Evolutionary conservation across 2,888 invertebrate genomes (phyloP).

Genomic region (Calephelis perditalis): DNA sequence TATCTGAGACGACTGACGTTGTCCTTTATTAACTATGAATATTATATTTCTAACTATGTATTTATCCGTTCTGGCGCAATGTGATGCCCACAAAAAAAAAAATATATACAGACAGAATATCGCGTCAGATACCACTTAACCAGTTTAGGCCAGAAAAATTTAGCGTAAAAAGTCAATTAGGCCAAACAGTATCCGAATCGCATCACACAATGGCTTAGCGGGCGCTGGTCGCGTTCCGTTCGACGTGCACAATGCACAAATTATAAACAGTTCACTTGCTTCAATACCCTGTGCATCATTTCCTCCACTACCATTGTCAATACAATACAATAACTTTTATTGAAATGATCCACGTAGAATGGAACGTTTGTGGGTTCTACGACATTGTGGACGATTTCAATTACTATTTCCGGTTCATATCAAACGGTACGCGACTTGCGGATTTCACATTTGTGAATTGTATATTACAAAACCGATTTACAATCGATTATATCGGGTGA

Average conservation of each 20-base stretch:
- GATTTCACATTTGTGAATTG: constrained; percentile 42
- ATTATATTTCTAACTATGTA: too few species aligned
- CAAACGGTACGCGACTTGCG: constrained; percentile 49
- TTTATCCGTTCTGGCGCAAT: too few species aligned
- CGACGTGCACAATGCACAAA: constrained; percentile 67
- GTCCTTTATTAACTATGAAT: too few species aligned
- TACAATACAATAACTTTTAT: constrained; percentile 76
- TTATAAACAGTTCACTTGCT: constrained; percentile 77
- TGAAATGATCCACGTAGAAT: constrained; percentile 71
- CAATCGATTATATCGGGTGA: constrained; percentile 41
- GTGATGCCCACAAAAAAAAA: too few species aligned
- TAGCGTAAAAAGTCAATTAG: constrained; percentile 65
- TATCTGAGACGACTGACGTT: too few species aligned
- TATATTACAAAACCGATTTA: constrained; percentile 36
- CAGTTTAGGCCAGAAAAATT: constrained; percentile 29
- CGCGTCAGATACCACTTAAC: too few species aligned
- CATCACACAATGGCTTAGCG: constrained; percentile 46
- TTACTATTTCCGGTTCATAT: constrained; percentile 65
- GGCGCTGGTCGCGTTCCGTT: constrained; percentile 59
- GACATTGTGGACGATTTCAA: constrained; percentile 65
- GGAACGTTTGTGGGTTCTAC: constrained; percentile 56
- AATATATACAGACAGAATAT: too few species aligned
- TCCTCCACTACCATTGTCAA: constrained; percentile 72
- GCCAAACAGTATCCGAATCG: constrained; percentile 50
- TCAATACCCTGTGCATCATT: constrained; percentile 69